A percentile compares a stretch with the other conserved stretches of the same genome.
Evolutionary conservation across 2,113 vertebrate species (phyloP).

Genomic region (Stomatorhinus ivindoensis): DNA sequence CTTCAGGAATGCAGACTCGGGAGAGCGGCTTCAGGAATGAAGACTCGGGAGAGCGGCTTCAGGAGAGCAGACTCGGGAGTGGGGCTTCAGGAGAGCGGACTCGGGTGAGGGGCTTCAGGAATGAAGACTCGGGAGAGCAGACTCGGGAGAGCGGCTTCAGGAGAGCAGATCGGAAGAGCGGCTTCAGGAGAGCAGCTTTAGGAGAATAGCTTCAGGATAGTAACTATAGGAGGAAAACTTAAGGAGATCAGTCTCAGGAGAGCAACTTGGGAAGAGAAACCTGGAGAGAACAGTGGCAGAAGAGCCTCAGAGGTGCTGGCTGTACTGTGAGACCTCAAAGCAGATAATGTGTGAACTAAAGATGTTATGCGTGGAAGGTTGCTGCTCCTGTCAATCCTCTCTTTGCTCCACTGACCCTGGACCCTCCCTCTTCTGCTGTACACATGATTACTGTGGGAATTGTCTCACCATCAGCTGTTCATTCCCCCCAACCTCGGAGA

Average conservation of each 20-base stretch:
- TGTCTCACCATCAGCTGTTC: background rate
- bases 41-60: background rate
- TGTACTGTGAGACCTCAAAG: background rate
- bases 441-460: conserved; percentile 5
- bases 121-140: background rate
- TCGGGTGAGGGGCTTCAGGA: background rate
- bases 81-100: background rate
- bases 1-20: background rate
- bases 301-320: background rate
- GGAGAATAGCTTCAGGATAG: background rate
- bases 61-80: background rate
- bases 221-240: no score
- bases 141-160: background rate
- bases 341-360: background rate
- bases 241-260: background rate
- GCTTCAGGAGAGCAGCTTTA: background rate
- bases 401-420: background rate
- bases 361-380: background rate
- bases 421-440: background rate
- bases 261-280: background rate
- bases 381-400: background rate
- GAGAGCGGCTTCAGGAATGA: background rate
- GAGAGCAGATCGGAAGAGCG: background rate
- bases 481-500: background rate
- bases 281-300: background rate